Evolutionary conservation across 2,113 vertebrate species (phyloP).

Genomic region (Hyaena hyaena): DNA sequence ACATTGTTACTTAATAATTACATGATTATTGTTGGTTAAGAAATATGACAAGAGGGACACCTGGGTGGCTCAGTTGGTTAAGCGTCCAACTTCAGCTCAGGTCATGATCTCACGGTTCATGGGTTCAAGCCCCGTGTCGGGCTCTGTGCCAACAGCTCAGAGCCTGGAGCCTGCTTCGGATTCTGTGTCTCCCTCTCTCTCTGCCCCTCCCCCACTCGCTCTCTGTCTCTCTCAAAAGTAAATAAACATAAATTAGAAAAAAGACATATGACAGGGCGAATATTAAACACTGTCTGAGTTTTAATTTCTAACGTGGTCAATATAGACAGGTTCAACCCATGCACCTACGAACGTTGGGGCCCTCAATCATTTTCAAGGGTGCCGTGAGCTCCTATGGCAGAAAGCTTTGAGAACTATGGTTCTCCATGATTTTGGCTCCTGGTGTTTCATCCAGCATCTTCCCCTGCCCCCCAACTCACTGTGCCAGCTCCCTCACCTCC

Average conservation of each 20-base stretch:
- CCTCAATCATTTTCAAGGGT: not conserved
- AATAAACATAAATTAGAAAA: no score
- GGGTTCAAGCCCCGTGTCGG: no score
- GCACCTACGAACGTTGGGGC: not conserved
- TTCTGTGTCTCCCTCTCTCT: no score
- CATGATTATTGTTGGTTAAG: not conserved
- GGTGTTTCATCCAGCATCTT: not conserved
- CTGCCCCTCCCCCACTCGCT: no score
- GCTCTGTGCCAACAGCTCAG: no score
- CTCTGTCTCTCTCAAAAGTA: no score
- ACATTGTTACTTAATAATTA: not conserved
- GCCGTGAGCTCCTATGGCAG: not conserved
- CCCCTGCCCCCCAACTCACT: no score
- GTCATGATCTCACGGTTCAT: no score
- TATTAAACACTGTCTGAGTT: not conserved
- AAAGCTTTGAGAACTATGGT: not conserved
- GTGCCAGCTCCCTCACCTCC: not conserved
- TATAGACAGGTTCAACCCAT: not conserved
- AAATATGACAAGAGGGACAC: not conserved
- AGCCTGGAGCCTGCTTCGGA: no score
- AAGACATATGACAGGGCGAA: not conserved
- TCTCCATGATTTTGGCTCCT: not conserved
- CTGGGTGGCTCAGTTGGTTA: no score
- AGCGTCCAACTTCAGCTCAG: no score
- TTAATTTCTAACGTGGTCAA: not conserved